phyloP scores from a whole-genome alignment of 1,140 invertebrate species.

The Hylaeus volcanicus region DNA sequence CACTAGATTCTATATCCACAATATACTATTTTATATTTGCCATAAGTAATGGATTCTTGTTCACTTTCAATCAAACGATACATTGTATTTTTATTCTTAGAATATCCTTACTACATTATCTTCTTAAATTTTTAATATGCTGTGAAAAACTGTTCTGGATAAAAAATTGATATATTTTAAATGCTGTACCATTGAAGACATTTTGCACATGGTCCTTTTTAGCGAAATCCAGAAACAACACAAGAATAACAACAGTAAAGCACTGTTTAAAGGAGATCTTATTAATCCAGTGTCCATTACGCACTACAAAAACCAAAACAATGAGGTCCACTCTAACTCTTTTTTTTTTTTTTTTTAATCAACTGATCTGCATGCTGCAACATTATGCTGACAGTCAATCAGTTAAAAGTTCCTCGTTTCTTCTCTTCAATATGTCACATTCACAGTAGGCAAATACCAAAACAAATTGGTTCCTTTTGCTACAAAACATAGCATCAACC shows the following conservation, averaged over 20 bases:
- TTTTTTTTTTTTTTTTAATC: conserved; percentile 29
- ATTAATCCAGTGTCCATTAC: conserved; percentile 54
- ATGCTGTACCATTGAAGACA: conserved; percentile 56
- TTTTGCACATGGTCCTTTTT: conserved; percentile 51
- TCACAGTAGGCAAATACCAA: conserved; percentile 61
- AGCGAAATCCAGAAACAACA: conserved; percentile 60
- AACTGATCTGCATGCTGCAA: conserved; percentile 49
- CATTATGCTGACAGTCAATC: conserved; percentile 40
- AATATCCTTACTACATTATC: conserved; percentile 55
- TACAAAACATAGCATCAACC: conserved; percentile 51
- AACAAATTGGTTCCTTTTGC: conserved; percentile 53
- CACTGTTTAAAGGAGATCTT: conserved; percentile 55
- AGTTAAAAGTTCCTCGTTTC: conserved; percentile 47
- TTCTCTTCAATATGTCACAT: conserved; percentile 54
- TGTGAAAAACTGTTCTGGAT: conserved; percentile 65
- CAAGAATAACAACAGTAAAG: conserved; percentile 57
- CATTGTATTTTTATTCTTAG: conserved; percentile 43
- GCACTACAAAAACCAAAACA: conserved; percentile 59
- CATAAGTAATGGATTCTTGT: conserved; percentile 39
- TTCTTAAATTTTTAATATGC: conserved; percentile 55
- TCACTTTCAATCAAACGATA: conserved; percentile 27
- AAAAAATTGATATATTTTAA: conserved; percentile 63
- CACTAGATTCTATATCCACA: conserved; percentile 17
- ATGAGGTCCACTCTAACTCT: conserved; percentile 51
- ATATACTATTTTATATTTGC: conserved; percentile 21